Percentiles rank a stretch among this genome's conserved stretches.
phyloP scores from a whole-genome alignment of 2,888 invertebrate species.

The Bombylius discolor region DNA sequence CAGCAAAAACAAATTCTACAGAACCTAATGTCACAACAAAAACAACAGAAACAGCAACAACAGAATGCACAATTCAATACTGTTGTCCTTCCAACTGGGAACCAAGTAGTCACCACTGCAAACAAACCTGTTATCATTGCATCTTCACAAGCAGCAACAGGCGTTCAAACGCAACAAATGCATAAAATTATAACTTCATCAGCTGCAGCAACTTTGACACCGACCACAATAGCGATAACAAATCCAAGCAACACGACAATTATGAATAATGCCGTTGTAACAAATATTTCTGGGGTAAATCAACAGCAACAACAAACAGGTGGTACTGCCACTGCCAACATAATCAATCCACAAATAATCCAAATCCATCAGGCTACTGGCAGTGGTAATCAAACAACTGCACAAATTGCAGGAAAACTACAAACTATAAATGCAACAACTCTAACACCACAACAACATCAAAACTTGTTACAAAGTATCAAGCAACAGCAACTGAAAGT shows the following conservation, averaged over 20 bases:
- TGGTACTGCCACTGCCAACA: constrained; percentile 2
- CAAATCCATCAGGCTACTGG: constrained; percentile 19
- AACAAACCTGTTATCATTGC: constrained; percentile 18
- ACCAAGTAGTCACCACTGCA: constrained; percentile 7
- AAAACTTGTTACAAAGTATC: constrained; percentile 29
- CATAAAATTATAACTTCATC: constrained; percentile 19
- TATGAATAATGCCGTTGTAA: constrained; percentile 11
- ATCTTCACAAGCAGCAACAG: constrained; percentile 15
- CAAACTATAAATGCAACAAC: constrained; percentile 27
- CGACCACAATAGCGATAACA: neutral
- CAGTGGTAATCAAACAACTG: constrained; percentile 1
- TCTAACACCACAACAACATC: constrained; percentile 31
- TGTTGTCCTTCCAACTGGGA: constrained; percentile 8
- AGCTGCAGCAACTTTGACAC: neutral
- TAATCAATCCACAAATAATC: constrained; percentile 18
- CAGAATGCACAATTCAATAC: constrained; percentile 6
- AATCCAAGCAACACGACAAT: constrained; percentile 5
- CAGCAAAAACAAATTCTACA: constrained; percentile 32
- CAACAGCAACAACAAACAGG: constrained; percentile 11
- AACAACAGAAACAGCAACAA: constrained; percentile 11
- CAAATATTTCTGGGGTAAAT: constrained; percentile 9
- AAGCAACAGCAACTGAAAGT: constrained; percentile 23
- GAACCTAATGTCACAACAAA: constrained; percentile 22
- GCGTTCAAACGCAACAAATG: constrained; percentile 17
- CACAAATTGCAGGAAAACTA: neutral